Evolutionary conservation across 2,113 vertebrate species (phyloP).

Genomic region (Cryptoleucopteryx plumbea): DNA sequence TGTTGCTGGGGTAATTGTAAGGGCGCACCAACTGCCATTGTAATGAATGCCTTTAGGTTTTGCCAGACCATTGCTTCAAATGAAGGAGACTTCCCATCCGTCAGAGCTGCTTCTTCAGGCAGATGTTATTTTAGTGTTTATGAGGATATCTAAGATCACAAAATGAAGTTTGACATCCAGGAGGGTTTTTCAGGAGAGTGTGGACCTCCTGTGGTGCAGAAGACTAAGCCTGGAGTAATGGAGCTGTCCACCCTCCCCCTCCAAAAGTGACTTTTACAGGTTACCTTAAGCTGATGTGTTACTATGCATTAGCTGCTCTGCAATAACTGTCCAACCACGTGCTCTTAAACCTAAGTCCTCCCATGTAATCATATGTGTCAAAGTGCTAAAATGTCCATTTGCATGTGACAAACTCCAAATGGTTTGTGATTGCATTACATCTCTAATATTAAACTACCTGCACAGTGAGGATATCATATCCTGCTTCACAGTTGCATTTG

Average conservation of each 20-base stretch:
- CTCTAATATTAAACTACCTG: not conserved
- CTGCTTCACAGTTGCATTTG: not conserved
- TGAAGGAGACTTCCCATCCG: not conserved
- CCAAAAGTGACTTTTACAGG: not conserved
- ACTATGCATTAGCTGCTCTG: not conserved
- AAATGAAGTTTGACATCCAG: not conserved
- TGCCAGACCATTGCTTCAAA: not conserved
- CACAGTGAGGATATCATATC: not conserved
- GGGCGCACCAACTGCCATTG: not conserved
- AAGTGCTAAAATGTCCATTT: not conserved
- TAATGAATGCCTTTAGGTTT: conserved; percentile 1
- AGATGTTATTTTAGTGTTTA: not conserved
- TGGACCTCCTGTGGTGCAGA: not conserved
- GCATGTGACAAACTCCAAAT: not conserved
- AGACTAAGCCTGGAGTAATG: not conserved
- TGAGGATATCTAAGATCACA: not conserved
- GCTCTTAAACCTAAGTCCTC: not conserved
- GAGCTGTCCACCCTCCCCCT: not conserved
- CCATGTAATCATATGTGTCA: not conserved
- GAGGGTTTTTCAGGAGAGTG: not conserved
- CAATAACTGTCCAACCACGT: not conserved
- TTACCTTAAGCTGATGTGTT: not conserved
- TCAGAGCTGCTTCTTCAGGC: not conserved
- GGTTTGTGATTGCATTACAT: not conserved
- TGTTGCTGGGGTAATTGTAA: not conserved